Percentiles rank a stretch among this genome's conserved stretches.
Evolutionary conservation across 2,113 vertebrate genomes (phyloP).

Genomic region (Lagenorhynchus albirostris): DNA sequence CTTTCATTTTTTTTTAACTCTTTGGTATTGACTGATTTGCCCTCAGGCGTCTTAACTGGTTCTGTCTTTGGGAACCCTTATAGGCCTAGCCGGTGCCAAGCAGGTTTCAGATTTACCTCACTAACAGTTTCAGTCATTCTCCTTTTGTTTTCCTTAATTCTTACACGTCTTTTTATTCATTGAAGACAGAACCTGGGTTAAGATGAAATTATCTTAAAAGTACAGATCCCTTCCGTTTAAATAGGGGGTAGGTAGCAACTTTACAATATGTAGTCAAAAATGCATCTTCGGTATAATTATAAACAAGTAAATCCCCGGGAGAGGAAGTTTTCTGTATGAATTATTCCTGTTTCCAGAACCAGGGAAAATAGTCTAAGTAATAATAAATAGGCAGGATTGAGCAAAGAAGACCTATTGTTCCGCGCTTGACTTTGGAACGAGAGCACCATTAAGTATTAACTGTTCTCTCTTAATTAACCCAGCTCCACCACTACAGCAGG

Average conservation of each 20-base stretch:
- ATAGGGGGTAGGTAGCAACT: neutral
- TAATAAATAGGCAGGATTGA: neutral
- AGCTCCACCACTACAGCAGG: neutral
- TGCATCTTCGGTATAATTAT: neutral
- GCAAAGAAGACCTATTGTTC: neutral
- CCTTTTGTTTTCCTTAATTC: neutral
- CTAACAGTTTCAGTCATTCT: neutral
- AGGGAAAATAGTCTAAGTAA: neutral
- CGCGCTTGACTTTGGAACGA: neutral
- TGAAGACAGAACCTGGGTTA: neutral
- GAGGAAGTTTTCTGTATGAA: neutral
- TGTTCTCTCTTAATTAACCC: neutral
- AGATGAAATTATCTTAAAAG: neutral
- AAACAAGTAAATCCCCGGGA: neutral
- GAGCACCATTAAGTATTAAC: neutral
- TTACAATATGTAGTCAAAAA: neutral
- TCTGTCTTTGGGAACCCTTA: neutral
- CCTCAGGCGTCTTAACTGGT: neutral
- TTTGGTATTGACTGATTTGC: neutral
- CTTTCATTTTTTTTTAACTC: neutral
- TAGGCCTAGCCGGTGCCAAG: neutral
- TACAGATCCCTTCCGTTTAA: neutral
- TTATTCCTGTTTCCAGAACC: constrained; percentile 34
- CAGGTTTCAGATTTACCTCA: neutral
- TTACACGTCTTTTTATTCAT: neutral